Evolutionary conservation across 2,113 vertebrate species (phyloP).

Genomic region (Tautogolabrus adspersus): DNA sequence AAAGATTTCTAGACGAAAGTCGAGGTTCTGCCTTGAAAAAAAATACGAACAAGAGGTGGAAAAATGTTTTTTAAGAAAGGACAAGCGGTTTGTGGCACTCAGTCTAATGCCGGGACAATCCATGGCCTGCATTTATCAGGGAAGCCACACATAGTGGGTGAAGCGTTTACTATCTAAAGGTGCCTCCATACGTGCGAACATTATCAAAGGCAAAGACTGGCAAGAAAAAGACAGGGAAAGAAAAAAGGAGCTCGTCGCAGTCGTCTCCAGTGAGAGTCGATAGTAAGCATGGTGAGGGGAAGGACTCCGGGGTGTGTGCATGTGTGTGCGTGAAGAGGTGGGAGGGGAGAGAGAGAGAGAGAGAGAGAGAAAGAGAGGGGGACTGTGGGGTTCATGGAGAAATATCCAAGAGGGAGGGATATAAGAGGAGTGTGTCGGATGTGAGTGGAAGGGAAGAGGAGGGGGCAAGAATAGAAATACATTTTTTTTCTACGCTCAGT

Average conservation of each 20-base stretch:
- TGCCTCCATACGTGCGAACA: conserved; percentile 58
- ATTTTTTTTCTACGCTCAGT: conserved; percentile 63
- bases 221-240: conserved; percentile 48
- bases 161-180: conserved; percentile 44
- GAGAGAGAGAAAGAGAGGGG: conserved; percentile 33
- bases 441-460: conserved; percentile 73
- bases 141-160: conserved; percentile 56
- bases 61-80: conserved; percentile 63
- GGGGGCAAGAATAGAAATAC: conserved; percentile 75
- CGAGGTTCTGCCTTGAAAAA: conserved; percentile 41
- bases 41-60: conserved; percentile 52
- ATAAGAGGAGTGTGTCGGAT: conserved; percentile 80
- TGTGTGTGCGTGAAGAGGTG: conserved; percentile 73
- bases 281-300: conserved; percentile 71
- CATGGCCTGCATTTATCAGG: conserved; percentile 68
- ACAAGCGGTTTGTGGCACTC: conserved; percentile 62
- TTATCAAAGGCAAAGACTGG: conserved; percentile 55
- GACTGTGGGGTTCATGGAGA: conserved; percentile 74
- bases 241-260: conserved; percentile 64
- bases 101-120: conserved; percentile 70
- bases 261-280: conserved; percentile 72
- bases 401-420: conserved; percentile 79
- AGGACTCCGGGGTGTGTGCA: conserved; percentile 73
- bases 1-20: conserved; percentile 21
- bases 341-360: conserved; percentile 72